A percentile compares a stretch with the other conserved stretches of the same genome.
phyloP scores from a whole-genome alignment of 2,888 invertebrate species.

The Hemithea aestivaria region DNA sequence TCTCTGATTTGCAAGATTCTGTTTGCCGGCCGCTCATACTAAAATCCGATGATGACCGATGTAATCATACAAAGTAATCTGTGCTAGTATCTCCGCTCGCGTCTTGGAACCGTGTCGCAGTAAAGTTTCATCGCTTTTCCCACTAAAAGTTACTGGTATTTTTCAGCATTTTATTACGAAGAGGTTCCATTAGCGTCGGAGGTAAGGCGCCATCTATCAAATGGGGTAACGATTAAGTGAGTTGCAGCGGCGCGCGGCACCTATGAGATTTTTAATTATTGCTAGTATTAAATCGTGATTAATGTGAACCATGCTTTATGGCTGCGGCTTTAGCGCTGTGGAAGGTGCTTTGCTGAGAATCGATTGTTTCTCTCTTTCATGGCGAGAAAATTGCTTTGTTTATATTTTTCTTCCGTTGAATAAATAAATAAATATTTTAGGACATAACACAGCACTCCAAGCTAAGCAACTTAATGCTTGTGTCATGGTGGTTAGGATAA shows the following conservation, averaged over 20 bases:
- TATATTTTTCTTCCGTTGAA: too few species aligned
- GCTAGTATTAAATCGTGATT: slow-evolving; percentile 60
- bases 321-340: slow-evolving; percentile 34
- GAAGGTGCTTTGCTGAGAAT: slow-evolving; percentile 9
- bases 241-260: slow-evolving; percentile 55
- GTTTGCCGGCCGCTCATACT: too few species aligned
- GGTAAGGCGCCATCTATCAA: slow-evolving; percentile 62
- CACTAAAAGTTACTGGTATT: slow-evolving; percentile 5
- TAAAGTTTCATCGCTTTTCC: slow-evolving; percentile 16
- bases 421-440: too few species aligned
- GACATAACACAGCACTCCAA: too few species aligned
- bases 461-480: too few species aligned
- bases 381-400: too few species aligned
- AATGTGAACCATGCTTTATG: slow-evolving; percentile 50
- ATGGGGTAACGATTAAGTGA: slow-evolving; percentile 68
- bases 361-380: slow-evolving; percentile 1
- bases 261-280: slow-evolving; percentile 72
- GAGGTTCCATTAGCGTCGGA: slow-evolving; percentile 47
- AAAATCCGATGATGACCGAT: too few species aligned
- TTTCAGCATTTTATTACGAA: slow-evolving; percentile 28
- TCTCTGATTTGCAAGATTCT: too few species aligned
- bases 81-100: slow-evolving; percentile 50
- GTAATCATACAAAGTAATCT: too few species aligned
- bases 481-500: too few species aligned
- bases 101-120: slow-evolving; percentile 58